These are phyloP conservation scores for Hippopotamus amphibius DNA, from an alignment of 2,113 vertebrate species.

Conservation along the genomic window DNA sequence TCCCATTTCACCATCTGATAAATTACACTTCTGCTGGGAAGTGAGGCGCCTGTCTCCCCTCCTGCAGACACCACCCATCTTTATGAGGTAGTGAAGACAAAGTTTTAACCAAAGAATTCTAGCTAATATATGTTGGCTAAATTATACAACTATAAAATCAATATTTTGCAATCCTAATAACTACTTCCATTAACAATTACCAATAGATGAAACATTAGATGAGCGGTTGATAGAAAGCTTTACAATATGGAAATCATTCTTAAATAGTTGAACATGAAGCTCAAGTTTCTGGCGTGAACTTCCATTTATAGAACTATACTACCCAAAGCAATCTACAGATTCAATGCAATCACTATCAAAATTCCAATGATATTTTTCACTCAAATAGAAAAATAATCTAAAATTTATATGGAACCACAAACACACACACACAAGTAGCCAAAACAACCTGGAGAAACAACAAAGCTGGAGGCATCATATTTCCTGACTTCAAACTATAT, in stretches of 20 bases:
- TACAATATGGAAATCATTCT: not conserved
- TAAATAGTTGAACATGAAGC: not conserved
- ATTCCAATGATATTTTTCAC: not conserved
- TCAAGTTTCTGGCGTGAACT: not conserved
- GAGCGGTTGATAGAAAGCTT: not conserved
- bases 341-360: not conserved
- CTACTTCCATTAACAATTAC: not conserved
- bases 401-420: not conserved
- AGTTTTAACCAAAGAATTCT: not conserved
- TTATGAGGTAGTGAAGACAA: not conserved
- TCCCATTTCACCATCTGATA: not conserved
- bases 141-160: not conserved
- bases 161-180: not conserved
- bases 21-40: not conserved
- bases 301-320: not conserved
- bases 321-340: not conserved
- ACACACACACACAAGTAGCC: not conserved
- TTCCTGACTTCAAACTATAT: not conserved
- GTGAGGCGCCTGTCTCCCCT: not conserved
- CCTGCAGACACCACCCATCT: not conserved
- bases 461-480: not conserved
- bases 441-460: not conserved
- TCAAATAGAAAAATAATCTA: not conserved
- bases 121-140: not conserved
- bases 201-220: not conserved